Evolutionary conservation across 2,888 invertebrate genomes (phyloP), one percentile per base, ranked within the genome.

Genomic region (Xestia c-nigrum): DNA sequence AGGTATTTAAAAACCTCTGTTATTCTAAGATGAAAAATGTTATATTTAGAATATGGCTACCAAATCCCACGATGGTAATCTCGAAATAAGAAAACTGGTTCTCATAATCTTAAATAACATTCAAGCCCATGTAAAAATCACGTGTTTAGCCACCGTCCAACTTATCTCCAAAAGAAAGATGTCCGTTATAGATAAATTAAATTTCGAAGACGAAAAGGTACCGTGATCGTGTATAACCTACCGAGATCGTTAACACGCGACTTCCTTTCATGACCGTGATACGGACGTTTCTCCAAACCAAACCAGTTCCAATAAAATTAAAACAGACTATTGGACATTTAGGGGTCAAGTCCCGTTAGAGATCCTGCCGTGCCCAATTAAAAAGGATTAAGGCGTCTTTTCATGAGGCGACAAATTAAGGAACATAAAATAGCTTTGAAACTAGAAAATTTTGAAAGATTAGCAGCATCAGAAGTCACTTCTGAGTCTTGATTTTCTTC

Each of bases 321-420:
- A 83, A 85, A 81, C 84, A 77, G 77, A 38, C 61, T 31, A 84
- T 83, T 80, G 84, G 65, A 82, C 85, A 83, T 86, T 87, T 84
- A 80, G 84, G 81, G 88, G 81, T 82, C 80, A 75, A 73, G 86
- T 86, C 83, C 92, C 91, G 92, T 92, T 92, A 92, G 85, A 86
- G 89, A 83, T 90, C 87, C 91, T 89, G 81, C 88, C 86, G 90
- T 89, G 80, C 86, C 86, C 89, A 92, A 92, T 92, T 92, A 90
- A 89, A 74, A 90, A 89, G 89, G 89, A 88, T 92, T 91, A 84
- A 84, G 84, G 50, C 21, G 69, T 50, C 64, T 77, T 63, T 74
- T 57, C 72, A 84, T 46, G n/a, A 72, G 40, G 50, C 50, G 19
- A 70, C 19, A 72, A 38, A 50, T 47, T 43, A 31, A 21, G 21